Percentiles rank a stretch among this genome's conserved stretches.
Conservation (phyloP, 2,113 vertebrate genomes). For the Malurus cyaneus region DNA sequence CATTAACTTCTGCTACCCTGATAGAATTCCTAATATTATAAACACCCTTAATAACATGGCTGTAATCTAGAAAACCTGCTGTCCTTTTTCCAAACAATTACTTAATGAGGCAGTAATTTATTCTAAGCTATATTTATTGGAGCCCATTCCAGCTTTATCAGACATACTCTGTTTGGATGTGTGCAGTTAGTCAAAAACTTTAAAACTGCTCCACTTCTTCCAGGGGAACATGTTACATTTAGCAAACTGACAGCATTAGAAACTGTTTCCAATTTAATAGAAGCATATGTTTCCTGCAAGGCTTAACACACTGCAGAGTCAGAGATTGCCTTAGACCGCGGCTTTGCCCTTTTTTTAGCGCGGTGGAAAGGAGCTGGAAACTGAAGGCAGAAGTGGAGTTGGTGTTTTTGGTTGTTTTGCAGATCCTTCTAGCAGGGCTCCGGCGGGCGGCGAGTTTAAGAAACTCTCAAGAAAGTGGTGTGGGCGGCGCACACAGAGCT, state of each 20-base stretch:
- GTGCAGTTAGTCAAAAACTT: constrained; percentile 40
- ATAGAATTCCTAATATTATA: constrained; percentile 49
- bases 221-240: constrained; percentile 14
- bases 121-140: constrained; percentile 59
- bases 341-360: neutral
- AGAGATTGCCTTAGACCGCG: constrained; percentile 5
- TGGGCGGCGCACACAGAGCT: neutral
- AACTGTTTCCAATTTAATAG: constrained; percentile 48
- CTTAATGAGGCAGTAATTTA: constrained; percentile 67
- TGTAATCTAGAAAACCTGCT: constrained; percentile 42
- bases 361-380: neutral
- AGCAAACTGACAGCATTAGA: constrained; percentile 51
- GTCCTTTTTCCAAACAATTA: constrained; percentile 65
- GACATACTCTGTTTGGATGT: constrained; percentile 1
- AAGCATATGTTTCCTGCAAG: constrained; percentile 56
- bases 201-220: constrained; percentile 25
- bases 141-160: constrained; percentile 52
- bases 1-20: constrained; percentile 10
- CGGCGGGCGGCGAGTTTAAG: neutral
- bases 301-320: neutral
- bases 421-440: neutral
- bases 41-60: constrained; percentile 39
- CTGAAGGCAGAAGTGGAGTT: neutral
- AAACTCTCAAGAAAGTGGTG: constrained; percentile 24
- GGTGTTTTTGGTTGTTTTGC: neutral